phyloP scores from a whole-genome alignment of 2,113 vertebrate genomes.

The Otus sunia region DNA sequence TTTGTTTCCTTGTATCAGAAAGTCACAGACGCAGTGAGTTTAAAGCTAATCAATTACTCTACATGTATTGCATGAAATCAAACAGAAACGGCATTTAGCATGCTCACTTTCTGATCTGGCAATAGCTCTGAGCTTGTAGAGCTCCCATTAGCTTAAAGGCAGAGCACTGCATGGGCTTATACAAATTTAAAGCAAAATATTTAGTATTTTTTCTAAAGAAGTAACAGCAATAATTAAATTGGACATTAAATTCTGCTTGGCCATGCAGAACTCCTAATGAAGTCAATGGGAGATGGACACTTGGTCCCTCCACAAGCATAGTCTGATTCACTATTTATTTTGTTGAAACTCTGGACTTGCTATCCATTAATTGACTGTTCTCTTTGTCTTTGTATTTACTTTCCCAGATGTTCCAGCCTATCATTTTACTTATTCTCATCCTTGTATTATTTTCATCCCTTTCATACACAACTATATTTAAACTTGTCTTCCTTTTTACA shows the following conservation, averaged over 20 bases:
- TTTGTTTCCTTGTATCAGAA: conserved; percentile 63
- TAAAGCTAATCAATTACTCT: conserved; percentile 53
- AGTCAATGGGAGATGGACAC: conserved; percentile 20
- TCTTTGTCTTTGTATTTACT: conserved; percentile 78
- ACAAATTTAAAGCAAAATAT: background rate
- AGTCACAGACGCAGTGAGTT: conserved; percentile 64
- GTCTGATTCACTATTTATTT: conserved; percentile 40
- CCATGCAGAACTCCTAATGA: conserved; percentile 28
- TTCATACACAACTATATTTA: conserved; percentile 99
- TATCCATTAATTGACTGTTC: conserved; percentile 74
- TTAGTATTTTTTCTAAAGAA: background rate
- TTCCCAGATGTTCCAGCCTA: conserved; percentile 99
- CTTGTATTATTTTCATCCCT: conserved; percentile 99
- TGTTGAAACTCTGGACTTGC: conserved; percentile 29
- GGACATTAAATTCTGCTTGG: background rate
- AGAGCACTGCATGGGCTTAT: conserved; percentile 22
- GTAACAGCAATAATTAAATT: background rate
- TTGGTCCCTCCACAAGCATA: conserved; percentile 26
- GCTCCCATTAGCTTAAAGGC: conserved; percentile 37
- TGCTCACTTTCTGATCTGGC: conserved; percentile 44
- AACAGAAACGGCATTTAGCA: conserved; percentile 14
- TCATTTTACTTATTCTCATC: conserved; percentile 99
- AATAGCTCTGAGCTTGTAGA: conserved; percentile 35
- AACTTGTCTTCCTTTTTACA: conserved; percentile 96
- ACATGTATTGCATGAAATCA: conserved; percentile 48